Evolutionary conservation across 2,888 invertebrate genomes (phyloP).

Genomic region (Eupeodes latifasciatus): DNA sequence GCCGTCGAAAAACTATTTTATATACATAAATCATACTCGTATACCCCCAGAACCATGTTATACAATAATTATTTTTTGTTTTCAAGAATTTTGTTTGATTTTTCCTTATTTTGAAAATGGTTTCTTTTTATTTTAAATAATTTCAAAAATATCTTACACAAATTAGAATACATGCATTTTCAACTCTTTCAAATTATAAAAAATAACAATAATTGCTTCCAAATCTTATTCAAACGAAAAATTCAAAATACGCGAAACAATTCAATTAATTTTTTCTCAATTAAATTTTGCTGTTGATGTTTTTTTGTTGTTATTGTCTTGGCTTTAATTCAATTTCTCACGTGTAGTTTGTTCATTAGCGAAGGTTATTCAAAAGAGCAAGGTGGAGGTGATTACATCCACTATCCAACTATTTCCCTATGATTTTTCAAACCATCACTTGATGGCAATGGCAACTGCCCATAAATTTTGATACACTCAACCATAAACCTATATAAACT

Average conservation of each 20-base stretch:
- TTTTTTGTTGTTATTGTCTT: constrained; percentile 5
- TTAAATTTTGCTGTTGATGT: constrained; percentile 17
- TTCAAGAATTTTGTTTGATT: background rate
- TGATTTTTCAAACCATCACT: constrained; percentile 61
- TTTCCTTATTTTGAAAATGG: background rate
- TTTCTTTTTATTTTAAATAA: background rate
- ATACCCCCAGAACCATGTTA: background rate
- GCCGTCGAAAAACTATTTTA: constrained; percentile 14
- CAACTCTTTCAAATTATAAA: background rate
- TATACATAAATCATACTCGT: background rate
- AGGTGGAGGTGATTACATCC: constrained; percentile 66
- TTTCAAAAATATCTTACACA: background rate
- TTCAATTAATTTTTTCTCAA: constrained; percentile 46
- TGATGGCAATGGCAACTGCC: constrained; percentile 67
- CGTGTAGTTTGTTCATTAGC: constrained; percentile 54
- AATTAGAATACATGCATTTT: background rate
- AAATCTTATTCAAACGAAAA: constrained; percentile 7
- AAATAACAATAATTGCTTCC: constrained; percentile 19
- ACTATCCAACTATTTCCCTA: constrained; percentile 61
- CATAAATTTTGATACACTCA: constrained; percentile 63
- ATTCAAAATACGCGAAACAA: constrained; percentile 11
- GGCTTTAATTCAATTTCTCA: constrained; percentile 26
- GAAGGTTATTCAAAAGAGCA: constrained; percentile 68
- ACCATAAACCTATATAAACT: constrained; percentile 24
- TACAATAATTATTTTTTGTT: constrained; percentile 14